Percentiles rank a stretch among this genome's conserved stretches.
These are phyloP conservation scores for Drosophila maculinotata DNA, from an alignment of 2,888 invertebrate species.

Conservation along the genomic window DNA sequence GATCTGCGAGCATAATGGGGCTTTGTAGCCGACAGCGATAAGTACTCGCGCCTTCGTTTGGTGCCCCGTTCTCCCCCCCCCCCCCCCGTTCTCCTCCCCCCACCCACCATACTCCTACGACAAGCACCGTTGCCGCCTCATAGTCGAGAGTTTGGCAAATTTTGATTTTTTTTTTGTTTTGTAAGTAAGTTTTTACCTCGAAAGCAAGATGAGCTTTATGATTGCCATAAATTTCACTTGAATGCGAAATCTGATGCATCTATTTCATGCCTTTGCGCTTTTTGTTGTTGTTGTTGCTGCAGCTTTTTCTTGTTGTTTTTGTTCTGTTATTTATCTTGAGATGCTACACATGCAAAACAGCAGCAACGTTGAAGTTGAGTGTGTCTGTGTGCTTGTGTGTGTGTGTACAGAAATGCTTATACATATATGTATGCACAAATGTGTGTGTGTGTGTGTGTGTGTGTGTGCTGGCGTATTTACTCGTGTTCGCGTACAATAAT, in stretches of 20 bases:
- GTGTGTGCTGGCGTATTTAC: constrained; percentile 67
- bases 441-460: constrained; percentile 13
- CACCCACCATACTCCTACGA: not conserved
- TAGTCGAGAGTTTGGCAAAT: constrained; percentile 22
- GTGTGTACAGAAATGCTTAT: constrained; percentile 60
- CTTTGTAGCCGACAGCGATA: constrained; percentile 45
- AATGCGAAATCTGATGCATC: constrained; percentile 79
- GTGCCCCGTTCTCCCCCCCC: not conserved
- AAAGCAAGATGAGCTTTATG: constrained; percentile 79
- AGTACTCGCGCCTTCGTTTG: constrained; percentile 47
- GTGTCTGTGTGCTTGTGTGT: constrained; percentile 26
- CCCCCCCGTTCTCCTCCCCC: not conserved
- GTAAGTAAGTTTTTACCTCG: constrained; percentile 73
- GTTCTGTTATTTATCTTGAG: constrained; percentile 72
- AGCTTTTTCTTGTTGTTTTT: constrained; percentile 13
- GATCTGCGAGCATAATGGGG: constrained; percentile 56
- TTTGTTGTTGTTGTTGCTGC: constrained; percentile 2
- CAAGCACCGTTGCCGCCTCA: not conserved
- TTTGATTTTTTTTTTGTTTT: not conserved
- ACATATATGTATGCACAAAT: constrained; percentile 16
- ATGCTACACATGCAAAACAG: constrained; percentile 68
- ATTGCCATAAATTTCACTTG: constrained; percentile 79
- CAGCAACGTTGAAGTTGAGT: constrained; percentile 50
- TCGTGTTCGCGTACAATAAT: constrained; percentile 79
- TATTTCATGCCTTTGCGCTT: constrained; percentile 63